Evolutionary conservation across 1,140 invertebrate genomes (phyloP).

Genomic region (Trigoniulus corallinus): DNA sequence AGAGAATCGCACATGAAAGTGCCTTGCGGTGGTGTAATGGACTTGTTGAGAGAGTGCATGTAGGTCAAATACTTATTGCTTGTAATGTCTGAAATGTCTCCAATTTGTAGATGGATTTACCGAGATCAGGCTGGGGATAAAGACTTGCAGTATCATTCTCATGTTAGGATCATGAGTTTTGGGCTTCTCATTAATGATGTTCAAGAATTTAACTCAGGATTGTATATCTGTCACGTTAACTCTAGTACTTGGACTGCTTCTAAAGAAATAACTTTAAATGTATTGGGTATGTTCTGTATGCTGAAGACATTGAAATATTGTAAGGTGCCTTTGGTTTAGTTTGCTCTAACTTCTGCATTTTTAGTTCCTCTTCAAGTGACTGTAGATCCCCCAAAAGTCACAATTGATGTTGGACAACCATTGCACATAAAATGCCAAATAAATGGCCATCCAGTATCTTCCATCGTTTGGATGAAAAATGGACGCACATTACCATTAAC

Average conservation of each 20-base stretch:
- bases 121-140: background rate
- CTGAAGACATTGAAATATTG: background rate
- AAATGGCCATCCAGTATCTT: background rate
- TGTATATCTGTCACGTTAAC: background rate
- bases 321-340: too few relatives aligned
- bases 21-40: too few relatives aligned
- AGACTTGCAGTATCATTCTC: background rate
- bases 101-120: background rate
- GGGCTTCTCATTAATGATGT: background rate
- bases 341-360: background rate
- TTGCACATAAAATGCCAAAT: background rate
- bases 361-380: background rate
- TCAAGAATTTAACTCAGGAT: background rate
- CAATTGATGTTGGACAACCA: background rate
- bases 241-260: background rate
- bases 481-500: background rate
- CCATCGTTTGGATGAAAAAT: background rate
- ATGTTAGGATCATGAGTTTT: background rate
- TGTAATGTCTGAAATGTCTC: too few relatives aligned
- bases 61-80: too few relatives aligned
- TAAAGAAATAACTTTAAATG: background rate
- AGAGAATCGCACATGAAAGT: too few relatives aligned
- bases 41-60: too few relatives aligned
- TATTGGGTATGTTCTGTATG: background rate
- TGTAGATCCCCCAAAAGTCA: background rate